A percentile compares a stretch with the other conserved stretches of the same genome.
These are phyloP conservation scores for Tetraneura akinire DNA, from an alignment of 1,140 invertebrate species.

Conservation along the genomic window DNA sequence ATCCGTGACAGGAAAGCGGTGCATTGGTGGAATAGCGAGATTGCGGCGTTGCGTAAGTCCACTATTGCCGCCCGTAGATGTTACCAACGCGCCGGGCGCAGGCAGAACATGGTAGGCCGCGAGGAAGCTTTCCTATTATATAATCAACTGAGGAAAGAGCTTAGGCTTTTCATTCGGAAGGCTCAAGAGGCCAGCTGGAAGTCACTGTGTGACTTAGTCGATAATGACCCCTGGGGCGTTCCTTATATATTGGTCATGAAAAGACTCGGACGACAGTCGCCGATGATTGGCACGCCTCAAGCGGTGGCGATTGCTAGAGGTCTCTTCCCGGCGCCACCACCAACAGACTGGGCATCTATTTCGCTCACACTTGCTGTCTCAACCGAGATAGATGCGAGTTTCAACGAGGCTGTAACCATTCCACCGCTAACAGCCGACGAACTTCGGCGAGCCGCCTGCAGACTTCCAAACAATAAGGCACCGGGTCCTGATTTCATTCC, in stretches of 20 bases:
- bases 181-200: background rate
- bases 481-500: background rate
- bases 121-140: no score
- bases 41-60: background rate
- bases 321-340: no score
- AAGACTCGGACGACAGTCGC: no score
- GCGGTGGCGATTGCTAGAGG: no score
- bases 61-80: background rate
- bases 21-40: no score
- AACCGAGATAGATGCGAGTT: no score
- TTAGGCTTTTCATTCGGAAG: background rate
- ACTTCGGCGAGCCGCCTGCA: background rate
- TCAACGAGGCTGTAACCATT: no score
- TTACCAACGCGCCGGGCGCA: background rate
- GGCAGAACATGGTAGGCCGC: background rate
- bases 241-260: no score
- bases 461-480: background rate
- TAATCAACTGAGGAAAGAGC: accelerated
- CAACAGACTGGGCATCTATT: no score
- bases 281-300: no score
- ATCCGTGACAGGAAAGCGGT: no score
- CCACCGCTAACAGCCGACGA: background rate
- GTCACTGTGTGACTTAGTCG: background rate
- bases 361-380: no score
- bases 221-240: constrained; percentile 21